Evolutionary conservation across 2,888 invertebrate species (phyloP).

Genomic region (Acrocera orbiculus): DNA sequence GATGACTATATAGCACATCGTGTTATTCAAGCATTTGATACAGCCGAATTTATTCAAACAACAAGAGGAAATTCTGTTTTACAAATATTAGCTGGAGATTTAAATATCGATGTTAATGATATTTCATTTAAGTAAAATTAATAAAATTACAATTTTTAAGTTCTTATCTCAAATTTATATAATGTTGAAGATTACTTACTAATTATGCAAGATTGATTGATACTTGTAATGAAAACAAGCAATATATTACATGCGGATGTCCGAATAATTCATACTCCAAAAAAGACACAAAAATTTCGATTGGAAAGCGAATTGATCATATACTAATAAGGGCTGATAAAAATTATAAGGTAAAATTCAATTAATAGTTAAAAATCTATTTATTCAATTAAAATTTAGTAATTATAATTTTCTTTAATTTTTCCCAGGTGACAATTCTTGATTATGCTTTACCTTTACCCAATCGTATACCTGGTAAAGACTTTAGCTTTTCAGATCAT

Average conservation of each 20-base stretch:
- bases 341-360: conserved; percentile 8
- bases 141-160: no score
- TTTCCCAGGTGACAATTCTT: conserved; percentile 28
- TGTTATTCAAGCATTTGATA: conserved; percentile 82
- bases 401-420: conserved; percentile 7
- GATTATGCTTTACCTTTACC: conserved; percentile 55
- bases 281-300: conserved; percentile 35
- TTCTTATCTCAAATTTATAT: background rate
- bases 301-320: conserved; percentile 86
- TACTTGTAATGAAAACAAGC: conserved; percentile 22
- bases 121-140: conserved; percentile 46
- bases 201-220: conserved; percentile 40
- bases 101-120: conserved; percentile 81
- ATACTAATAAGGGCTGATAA: conserved; percentile 47
- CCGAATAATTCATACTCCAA: conserved; percentile 61
- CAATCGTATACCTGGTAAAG: conserved; percentile 47
- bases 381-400: background rate
- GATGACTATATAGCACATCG: conserved; percentile 89
- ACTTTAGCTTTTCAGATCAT: conserved; percentile 77
- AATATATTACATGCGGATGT: conserved; percentile 58
- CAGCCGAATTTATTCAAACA: conserved; percentile 81
- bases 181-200: conserved; percentile 33
- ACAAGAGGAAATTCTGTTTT: conserved; percentile 65
- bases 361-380: background rate
- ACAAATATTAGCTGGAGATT: conserved; percentile 80